Base-by-base conservation (phyloP, 2,888 invertebrate genomes). In the Acanthosepion esculentum region DNA sequence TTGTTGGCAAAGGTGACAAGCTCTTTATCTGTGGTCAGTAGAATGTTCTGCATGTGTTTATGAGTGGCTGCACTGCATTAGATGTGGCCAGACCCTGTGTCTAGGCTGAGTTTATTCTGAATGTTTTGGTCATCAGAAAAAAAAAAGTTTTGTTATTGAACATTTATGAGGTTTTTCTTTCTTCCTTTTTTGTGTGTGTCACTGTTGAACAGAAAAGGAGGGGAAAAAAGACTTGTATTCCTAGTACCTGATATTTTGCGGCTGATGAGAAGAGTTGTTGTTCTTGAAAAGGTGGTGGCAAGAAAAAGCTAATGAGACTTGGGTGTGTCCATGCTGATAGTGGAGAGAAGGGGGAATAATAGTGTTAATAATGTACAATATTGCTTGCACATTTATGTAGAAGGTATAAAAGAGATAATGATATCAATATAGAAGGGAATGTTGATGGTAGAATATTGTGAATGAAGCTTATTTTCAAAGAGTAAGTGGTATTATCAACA, bases 81-180 rank as follows among this genome's bases (percentile, higher is more conserved):
- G 78, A 78, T 33, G 3, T 33, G 78, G n/a, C 78, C 78, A 78
- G 78, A 78, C 78, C 78, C n/a, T 78, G 78, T n/a, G 78, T 78
- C 78, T 78, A n/a, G 78, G 78, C 78, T 78, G 78, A n/a, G 78
- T 33, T 78, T n/a, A n/a, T 78, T 78, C n/a, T 78, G n/a, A 78
- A 78, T 78, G 78, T n/a, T 78, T n/a, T n/a, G 78, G n/a, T 15
- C 78, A 78, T 78, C n/a, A 78, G 12, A 78, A 78, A 78, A 78
- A 78, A 78, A 33, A n/a, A n/a, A 12, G n/a, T 78, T n/a, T n/a
- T 78, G 78, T 78, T 78, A 78, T 78, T 78, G n/a, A n/a, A n/a
- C 78, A 78, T 78, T 78, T 78, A 78, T 78, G 78, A 78, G 8
- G 29, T 78, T 55, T 55, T 55, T 55, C 20, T 15, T 55, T 53